Conservation (phyloP, 2,113 vertebrate species). For the Steatornis caripensis region DNA sequence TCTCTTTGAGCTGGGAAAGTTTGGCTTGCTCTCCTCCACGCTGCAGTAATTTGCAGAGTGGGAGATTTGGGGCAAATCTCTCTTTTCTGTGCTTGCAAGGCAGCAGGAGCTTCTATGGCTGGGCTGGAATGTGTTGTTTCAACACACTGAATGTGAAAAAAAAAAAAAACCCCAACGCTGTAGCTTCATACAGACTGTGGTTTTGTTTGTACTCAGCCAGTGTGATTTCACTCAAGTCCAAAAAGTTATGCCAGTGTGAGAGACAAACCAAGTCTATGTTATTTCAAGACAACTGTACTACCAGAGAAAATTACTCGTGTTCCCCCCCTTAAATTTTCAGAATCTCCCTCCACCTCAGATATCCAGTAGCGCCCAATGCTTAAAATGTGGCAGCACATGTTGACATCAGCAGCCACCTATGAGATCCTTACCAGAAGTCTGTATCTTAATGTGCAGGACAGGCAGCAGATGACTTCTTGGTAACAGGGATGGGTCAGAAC, state of each 20-base stretch:
- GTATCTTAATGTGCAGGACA: not conserved
- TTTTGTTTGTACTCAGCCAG: slow-evolving; percentile 54
- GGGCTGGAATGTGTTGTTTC: slow-evolving; percentile 57
- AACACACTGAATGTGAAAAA: slow-evolving; percentile 33
- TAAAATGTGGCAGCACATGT: not conserved
- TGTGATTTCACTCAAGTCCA: slow-evolving; percentile 44
- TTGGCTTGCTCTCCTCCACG: not conserved
- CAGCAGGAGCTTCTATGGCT: not conserved
- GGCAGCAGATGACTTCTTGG: not conserved
- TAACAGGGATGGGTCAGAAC: not conserved
- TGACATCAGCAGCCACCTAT: not conserved
- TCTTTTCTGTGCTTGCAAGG: not conserved
- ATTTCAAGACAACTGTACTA: slow-evolving; percentile 20
- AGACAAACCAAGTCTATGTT: slow-evolving; percentile 44
- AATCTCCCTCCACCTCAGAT: not conserved
- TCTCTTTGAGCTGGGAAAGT: not conserved
- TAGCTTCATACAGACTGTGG: slow-evolving; percentile 19
- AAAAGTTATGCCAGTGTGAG: slow-evolving; percentile 32
- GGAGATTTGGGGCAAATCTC: not conserved
- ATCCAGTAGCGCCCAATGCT: not conserved
- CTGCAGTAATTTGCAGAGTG: not conserved
- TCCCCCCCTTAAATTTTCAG: not conserved
- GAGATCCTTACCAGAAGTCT: not conserved
- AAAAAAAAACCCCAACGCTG: too few species aligned
- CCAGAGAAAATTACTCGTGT: slow-evolving; percentile 8